These are phyloP conservation scores for Leucophenga montana DNA, from an alignment of 2,888 invertebrate species.

Conservation along the genomic window DNA sequence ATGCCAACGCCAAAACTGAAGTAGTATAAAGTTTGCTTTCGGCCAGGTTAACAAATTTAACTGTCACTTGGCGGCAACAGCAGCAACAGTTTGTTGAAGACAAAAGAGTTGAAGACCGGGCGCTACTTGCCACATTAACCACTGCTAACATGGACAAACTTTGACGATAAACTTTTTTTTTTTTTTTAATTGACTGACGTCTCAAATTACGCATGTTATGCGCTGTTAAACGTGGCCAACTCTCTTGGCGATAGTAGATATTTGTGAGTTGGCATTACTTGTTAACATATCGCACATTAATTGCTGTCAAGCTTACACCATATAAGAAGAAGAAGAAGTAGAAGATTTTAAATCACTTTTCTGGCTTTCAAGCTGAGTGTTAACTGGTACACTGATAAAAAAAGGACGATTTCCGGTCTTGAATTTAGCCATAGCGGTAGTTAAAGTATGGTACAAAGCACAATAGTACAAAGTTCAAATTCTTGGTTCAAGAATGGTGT, in stretches of 20 bases:
- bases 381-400: too few relatives aligned
- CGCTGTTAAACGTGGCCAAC: neutral
- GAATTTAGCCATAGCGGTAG: too few relatives aligned
- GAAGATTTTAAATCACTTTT: too few relatives aligned
- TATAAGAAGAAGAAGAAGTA: neutral
- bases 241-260: neutral
- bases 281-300: slow-evolving; percentile 11
- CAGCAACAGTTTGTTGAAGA: neutral
- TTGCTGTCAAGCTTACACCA: neutral
- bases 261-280: neutral
- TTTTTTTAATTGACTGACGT: slow-evolving; percentile 11
- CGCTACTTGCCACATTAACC: slow-evolving; percentile 2
- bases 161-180: slow-evolving; percentile 8
- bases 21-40: slow-evolving; percentile 9
- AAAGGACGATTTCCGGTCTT: too few relatives aligned
- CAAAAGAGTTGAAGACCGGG: neutral
- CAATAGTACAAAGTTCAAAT: too few relatives aligned
- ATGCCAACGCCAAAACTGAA: slow-evolving; percentile 9
- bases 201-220: slow-evolving; percentile 9
- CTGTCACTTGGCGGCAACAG: slow-evolving; percentile 7
- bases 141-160: slow-evolving; percentile 11
- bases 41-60: slow-evolving; percentile 23
- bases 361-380: too few relatives aligned
- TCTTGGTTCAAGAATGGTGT: too few relatives aligned
- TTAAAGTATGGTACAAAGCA: too few relatives aligned